These are phyloP conservation scores for Craterocephalus amniculus DNA, from an alignment of 2,797 vertebrate genomes.

Conservation along the genomic window DNA sequence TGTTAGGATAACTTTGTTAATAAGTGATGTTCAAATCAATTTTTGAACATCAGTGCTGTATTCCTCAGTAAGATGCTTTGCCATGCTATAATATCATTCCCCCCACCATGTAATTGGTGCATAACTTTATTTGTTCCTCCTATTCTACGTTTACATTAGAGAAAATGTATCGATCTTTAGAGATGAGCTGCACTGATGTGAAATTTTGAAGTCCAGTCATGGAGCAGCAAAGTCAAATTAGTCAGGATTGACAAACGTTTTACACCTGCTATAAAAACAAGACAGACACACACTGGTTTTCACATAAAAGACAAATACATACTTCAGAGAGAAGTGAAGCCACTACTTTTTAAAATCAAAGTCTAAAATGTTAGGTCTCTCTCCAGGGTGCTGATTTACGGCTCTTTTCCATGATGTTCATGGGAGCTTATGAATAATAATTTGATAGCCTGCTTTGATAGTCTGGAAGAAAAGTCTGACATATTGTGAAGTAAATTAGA, in stretches of 20 bases:
- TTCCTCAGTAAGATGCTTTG: conserved; percentile 46
- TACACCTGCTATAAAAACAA: no score
- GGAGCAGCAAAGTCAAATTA: neutral
- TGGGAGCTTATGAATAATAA: neutral
- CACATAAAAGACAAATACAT: no score
- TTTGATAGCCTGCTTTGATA: neutral
- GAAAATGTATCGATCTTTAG: conserved; percentile 29
- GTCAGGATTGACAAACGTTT: neutral
- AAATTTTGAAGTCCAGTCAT: conserved; percentile 23
- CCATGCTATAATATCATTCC: conserved; percentile 43
- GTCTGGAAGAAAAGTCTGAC: neutral
- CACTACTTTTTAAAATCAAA: no score
- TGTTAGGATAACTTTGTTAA: conserved; percentile 32
- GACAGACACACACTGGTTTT: neutral
- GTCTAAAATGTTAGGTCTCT: no score
- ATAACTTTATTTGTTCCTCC: conserved; percentile 32
- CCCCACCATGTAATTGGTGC: conserved; percentile 20
- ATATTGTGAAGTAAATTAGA: neutral
- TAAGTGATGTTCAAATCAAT: conserved; percentile 49
- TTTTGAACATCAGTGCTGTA: conserved; percentile 40
- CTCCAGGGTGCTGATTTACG: no score
- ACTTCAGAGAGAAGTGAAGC: no score
- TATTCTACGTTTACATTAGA: conserved; percentile 26
- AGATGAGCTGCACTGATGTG: conserved; percentile 8
- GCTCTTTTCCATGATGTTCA: no score